Percentiles rank a stretch among this genome's conserved stretches.
Evolutionary conservation across 2,797 vertebrate species (phyloP).

Genomic region (Platyrinchus mystaceus): DNA sequence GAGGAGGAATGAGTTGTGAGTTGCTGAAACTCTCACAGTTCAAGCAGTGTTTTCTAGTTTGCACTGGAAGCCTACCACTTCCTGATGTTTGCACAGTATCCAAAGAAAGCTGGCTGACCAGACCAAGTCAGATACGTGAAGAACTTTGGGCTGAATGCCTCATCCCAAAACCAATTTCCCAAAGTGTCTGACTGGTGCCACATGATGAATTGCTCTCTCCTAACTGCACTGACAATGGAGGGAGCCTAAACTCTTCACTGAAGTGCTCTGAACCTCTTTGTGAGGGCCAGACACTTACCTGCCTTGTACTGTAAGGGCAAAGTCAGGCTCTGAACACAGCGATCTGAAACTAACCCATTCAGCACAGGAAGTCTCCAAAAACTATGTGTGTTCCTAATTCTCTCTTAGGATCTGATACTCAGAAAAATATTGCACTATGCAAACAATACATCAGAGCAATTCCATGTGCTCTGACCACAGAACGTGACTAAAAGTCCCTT

Average conservation of each 20-base stretch:
- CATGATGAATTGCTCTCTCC: not conserved
- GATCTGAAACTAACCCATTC: not conserved
- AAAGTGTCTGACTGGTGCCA: not conserved
- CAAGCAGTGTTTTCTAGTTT: not conserved
- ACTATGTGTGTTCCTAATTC: not conserved
- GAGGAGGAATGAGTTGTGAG: not conserved
- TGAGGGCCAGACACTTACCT: not conserved
- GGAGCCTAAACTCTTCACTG: not conserved
- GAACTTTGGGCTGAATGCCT: not conserved
- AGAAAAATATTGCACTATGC: not conserved
- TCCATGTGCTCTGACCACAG: constrained; percentile 7
- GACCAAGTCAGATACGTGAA: not conserved
- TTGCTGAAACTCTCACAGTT: not conserved
- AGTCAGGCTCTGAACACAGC: not conserved
- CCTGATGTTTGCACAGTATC: not conserved
- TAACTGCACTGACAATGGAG: not conserved
- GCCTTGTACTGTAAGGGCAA: not conserved
- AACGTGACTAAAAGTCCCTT: constrained; percentile 15
- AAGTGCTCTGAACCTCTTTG: not conserved
- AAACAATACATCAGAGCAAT: constrained; percentile 19
- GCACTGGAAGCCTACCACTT: not conserved
- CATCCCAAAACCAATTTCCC: not conserved
- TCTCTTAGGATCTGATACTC: not conserved
- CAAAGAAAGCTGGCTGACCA: not conserved
- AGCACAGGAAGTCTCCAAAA: not conserved